Base-by-base conservation (phyloP, 2,797 vertebrate genomes). In the Sebastes wilsoni region DNA sequence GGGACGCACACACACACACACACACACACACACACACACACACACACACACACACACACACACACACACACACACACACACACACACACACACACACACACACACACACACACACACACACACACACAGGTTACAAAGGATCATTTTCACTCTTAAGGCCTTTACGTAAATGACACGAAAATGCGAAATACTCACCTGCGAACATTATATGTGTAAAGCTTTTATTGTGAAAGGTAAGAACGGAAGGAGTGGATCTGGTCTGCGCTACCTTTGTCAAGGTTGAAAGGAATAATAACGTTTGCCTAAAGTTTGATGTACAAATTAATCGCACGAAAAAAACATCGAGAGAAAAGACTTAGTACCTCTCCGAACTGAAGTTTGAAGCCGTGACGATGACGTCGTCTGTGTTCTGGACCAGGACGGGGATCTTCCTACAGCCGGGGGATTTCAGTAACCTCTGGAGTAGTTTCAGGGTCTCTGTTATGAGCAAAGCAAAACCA, bases 321-420 rank as follows among this genome's bases (percentile, higher is more conserved):
- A 46, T 46, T 7, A 46, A 46, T 46, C 42, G 42, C 42, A 18
- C 42, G 6, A 46, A 46, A 16, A 42, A 46, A 46, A 6, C 42
- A 7, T 18, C 1, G 42, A 46, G 42, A 46, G 42, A 18, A 46
- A 7, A 46, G 52, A 66, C 7, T 20, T n/a, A 0, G 6, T 92
- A 99, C 98, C 98, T 98, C 95, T 99, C 98, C 1, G 98, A 99
- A 88, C 98, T 99, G 95, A 99, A 99, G 96, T 99, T 99, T 86
- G 98, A 99, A 62, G 98, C 98, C 0, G 98, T 99, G 78, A 99
- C 97, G 32, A 99, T 98, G 91, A 99, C 98, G 64, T 99, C 97
- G n/a, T 99, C 98, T 88, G 97, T 98, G 94, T 97, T 99, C 94
- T 99, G 98, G 55, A 99, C 98, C 90, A 99, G 94, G 67, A 99